A percentile compares a stretch with the other conserved stretches of the same genome.
These are phyloP conservation scores for Aricia agestis DNA, from an alignment of 1,140 invertebrate genomes.

Conservation along the genomic window DNA sequence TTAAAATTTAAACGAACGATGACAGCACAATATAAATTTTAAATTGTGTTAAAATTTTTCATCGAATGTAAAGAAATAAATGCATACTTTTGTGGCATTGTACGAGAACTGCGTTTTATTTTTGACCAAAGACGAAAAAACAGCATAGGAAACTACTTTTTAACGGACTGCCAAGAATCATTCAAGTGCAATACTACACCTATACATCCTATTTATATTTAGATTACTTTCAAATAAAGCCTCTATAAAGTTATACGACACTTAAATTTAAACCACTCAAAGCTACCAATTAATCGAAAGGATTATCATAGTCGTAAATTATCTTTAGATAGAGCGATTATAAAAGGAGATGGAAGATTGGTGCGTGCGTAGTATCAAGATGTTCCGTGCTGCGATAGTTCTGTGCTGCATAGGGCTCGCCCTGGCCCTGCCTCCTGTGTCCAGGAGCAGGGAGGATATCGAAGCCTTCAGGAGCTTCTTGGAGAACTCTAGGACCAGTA, in stretches of 20 bases:
- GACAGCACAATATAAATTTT: too few relatives aligned
- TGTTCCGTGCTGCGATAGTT: slow-evolving; percentile 38
- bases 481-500: slow-evolving; percentile 47
- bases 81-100: too few relatives aligned
- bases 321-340: slow-evolving; percentile 26
- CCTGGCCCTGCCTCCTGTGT: slow-evolving; percentile 37
- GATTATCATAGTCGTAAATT: slow-evolving; percentile 20
- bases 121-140: too few relatives aligned
- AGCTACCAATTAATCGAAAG: background rate
- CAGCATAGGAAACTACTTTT: too few relatives aligned
- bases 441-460: slow-evolving; percentile 46
- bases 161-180: too few relatives aligned
- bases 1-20: too few relatives aligned
- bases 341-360: slow-evolving; percentile 23
- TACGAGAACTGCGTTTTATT: too few relatives aligned
- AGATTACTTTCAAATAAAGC: too few relatives aligned
- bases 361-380: slow-evolving; percentile 21
- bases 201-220: too few relatives aligned
- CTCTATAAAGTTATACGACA: background rate
- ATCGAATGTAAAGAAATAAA: too few relatives aligned
- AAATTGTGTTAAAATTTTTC: too few relatives aligned
- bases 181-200: too few relatives aligned
- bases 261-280: background rate
- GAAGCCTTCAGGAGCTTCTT: slow-evolving; percentile 49
- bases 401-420: slow-evolving; percentile 38